A percentile compares a stretch with the other conserved stretches of the same genome.
These are phyloP conservation scores for Pygoscelis antarcticus DNA, from an alignment of 2,113 vertebrate species.

Conservation along the genomic window DNA sequence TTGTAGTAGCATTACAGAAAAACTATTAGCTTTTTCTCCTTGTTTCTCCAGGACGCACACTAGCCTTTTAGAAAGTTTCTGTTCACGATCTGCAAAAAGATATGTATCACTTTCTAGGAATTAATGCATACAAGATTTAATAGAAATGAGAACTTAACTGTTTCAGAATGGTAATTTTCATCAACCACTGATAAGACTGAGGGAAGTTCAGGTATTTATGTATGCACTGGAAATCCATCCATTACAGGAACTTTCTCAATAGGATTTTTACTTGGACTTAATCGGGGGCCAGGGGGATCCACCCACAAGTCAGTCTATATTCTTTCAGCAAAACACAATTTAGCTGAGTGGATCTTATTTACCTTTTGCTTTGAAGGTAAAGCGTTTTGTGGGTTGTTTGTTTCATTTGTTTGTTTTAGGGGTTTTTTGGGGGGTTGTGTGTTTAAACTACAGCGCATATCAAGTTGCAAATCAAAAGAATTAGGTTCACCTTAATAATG, in stretches of 20 bases:
- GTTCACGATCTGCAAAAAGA: background rate
- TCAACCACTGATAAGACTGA: background rate
- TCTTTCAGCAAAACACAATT: background rate
- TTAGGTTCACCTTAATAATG: background rate
- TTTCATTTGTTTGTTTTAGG: background rate
- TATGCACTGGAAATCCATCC: background rate
- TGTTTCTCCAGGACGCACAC: background rate
- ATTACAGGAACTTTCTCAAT: background rate
- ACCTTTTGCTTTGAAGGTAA: background rate
- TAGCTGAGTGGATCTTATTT: background rate
- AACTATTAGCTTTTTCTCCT: background rate
- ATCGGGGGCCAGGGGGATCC: rapidly evolving
- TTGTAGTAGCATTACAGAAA: background rate
- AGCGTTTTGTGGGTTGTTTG: background rate
- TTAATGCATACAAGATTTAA: background rate
- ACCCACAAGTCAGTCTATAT: background rate
- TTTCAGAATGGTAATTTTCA: background rate
- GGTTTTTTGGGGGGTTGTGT: background rate
- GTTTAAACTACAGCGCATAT: background rate
- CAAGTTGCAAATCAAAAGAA: background rate
- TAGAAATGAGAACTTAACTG: background rate
- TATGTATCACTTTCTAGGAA: background rate
- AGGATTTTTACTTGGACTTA: background rate
- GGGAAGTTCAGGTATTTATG: background rate
- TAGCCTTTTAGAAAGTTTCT: background rate